Conservation (phyloP, 2,888 invertebrate species). For the Asteroscopus sphinx region DNA sequence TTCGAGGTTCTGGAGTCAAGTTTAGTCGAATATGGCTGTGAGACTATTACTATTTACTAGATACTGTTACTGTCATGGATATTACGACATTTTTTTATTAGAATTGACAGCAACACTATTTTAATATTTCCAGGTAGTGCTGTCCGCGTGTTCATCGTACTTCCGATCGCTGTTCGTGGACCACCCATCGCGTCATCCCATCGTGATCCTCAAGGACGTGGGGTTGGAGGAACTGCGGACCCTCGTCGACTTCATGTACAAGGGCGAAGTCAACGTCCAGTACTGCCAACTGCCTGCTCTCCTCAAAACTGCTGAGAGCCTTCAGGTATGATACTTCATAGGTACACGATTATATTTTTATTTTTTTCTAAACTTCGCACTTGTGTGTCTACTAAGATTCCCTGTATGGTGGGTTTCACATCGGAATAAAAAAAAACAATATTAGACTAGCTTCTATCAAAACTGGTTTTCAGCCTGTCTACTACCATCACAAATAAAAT, state of each 20-base stretch:
- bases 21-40: too few relatives aligned
- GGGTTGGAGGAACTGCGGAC: conserved; percentile 97
- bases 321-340: conserved; percentile 91
- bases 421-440: not conserved
- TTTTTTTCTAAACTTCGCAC: not conserved
- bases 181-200: conserved; percentile 97
- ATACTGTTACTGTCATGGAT: too few relatives aligned
- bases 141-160: conserved; percentile 98
- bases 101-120: not conserved
- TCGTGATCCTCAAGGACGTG: conserved; percentile 98
- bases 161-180: conserved; percentile 98
- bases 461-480: conserved; percentile 28
- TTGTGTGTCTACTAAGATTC: not conserved
- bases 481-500: conserved; percentile 23
- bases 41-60: too few relatives aligned
- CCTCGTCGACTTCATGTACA: conserved; percentile 98
- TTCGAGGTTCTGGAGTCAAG: too few relatives aligned
- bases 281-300: conserved; percentile 97
- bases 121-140: conserved; percentile 92
- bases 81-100: too few relatives aligned
- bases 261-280: conserved; percentile 98
- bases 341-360: not conserved
- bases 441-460: conserved; percentile 24
- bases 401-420: not conserved
- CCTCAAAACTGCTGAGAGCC: conserved; percentile 97